Percentiles rank a stretch among this genome's conserved stretches.
Evolutionary conservation across 2,113 vertebrate genomes (phyloP).

Genomic region (Chrysochloris asiatica): DNA sequence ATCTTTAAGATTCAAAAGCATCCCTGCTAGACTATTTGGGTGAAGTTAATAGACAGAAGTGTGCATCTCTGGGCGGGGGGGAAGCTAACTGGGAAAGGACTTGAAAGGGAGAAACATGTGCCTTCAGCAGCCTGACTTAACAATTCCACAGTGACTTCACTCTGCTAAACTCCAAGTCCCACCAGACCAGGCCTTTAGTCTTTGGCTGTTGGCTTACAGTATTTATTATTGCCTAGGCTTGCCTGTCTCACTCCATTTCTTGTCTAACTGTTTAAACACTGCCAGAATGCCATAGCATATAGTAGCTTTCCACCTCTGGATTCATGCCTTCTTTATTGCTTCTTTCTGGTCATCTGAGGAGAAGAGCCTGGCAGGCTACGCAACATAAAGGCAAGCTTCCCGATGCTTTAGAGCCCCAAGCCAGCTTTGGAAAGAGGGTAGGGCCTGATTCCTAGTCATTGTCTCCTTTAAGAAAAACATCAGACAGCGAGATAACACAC

Average conservation of each 20-base stretch:
- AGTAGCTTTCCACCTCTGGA: fast-evolving
- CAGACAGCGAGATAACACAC: neutral
- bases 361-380: neutral
- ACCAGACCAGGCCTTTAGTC: neutral
- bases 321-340: neutral
- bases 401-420: neutral
- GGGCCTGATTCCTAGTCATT: neutral
- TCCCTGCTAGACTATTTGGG: neutral
- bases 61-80: neutral
- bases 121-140: neutral
- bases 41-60: neutral
- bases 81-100: neutral
- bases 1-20: neutral
- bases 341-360: neutral
- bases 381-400: neutral
- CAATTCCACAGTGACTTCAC: neutral
- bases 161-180: neutral
- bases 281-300: fast-evolving
- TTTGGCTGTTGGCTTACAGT: neutral
- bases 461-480: neutral
- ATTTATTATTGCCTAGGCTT: neutral
- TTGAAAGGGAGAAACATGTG: fast-evolving
- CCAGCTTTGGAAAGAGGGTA: constrained; percentile 12
- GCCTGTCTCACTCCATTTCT: neutral
- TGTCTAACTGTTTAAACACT: neutral